Percentiles rank a stretch among this genome's conserved stretches.
phyloP scores from a whole-genome alignment of 1,140 invertebrate species.

The Neotoxoptera formosana region DNA sequence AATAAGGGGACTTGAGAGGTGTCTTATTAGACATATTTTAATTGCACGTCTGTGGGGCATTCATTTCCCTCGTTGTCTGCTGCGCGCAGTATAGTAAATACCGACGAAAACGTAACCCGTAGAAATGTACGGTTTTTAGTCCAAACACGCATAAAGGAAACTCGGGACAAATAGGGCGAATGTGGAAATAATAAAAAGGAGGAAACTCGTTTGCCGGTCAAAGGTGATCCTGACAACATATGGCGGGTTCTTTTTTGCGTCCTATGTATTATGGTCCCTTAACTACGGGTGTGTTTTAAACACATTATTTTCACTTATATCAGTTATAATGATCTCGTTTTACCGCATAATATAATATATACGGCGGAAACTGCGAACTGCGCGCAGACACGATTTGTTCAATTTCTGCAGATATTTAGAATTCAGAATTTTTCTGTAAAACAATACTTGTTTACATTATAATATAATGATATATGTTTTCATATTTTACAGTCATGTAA shows the following conservation, averaged over 20 bases:
- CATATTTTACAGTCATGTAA: neutral
- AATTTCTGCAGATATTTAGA: neutral
- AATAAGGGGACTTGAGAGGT: neutral
- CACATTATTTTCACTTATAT: neutral
- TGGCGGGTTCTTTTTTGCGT: conserved; percentile 35
- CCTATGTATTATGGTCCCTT: neutral
- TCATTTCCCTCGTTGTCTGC: neutral
- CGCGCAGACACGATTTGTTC: neutral
- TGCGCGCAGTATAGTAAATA: neutral
- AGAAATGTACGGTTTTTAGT: conserved; percentile 33
- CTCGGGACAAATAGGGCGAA: conserved; percentile 33
- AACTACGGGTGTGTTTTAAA: conserved; percentile 24
- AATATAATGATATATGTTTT: neutral
- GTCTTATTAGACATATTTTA: neutral
- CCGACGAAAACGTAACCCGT: neutral
- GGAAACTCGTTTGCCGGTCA: conserved; percentile 57
- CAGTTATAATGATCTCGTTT: conserved; percentile 38
- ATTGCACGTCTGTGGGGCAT: neutral
- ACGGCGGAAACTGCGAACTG: neutral
- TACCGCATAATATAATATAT: neutral
- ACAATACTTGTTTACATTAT: neutral
- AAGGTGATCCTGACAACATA: conserved; percentile 43
- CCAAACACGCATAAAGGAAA: neutral
- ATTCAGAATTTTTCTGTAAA: neutral
- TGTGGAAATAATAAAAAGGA: conserved; percentile 54